phyloP scores from a whole-genome alignment of 2,797 vertebrate species.

The Phrynocephalus forsythii region DNA sequence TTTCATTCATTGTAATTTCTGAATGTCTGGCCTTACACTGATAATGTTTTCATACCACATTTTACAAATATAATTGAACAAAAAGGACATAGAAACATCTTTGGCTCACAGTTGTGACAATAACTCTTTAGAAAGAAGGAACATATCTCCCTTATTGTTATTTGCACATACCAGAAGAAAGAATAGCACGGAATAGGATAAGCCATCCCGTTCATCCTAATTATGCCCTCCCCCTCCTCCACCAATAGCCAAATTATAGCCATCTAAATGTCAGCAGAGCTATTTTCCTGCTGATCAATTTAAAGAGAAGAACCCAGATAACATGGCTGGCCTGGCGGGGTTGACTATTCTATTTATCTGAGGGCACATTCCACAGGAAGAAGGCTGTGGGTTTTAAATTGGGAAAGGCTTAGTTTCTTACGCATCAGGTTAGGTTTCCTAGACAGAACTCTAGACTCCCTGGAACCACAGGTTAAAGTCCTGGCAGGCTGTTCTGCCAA shows the following conservation, averaged over 20 bases:
- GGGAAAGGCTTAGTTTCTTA: constrained; percentile 67
- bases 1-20: not conserved
- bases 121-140: not conserved
- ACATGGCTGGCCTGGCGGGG: constrained; percentile 58
- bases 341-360: constrained; percentile 58
- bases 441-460: constrained; percentile 66
- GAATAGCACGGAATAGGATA: not conserved
- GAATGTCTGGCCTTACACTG: accelerated
- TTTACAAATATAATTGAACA: constrained; percentile 6
- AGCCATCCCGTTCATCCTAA: not conserved
- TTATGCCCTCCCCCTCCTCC: not conserved
- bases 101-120: constrained; percentile 2
- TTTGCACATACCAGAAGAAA: not conserved
- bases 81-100: not conserved
- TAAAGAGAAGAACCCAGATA: constrained; percentile 57
- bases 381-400: constrained; percentile 65
- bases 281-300: constrained; percentile 68
- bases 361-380: constrained; percentile 67
- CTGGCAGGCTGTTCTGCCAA: constrained; percentile 65
- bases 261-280: constrained; percentile 66
- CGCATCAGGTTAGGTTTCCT: constrained; percentile 70
- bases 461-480: constrained; percentile 71
- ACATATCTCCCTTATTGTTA: not conserved
- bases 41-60: not conserved
- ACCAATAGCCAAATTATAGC: constrained; percentile 20